Conservation (phyloP, 2,888 invertebrate species). For the Ellobium chinense region DNA sequence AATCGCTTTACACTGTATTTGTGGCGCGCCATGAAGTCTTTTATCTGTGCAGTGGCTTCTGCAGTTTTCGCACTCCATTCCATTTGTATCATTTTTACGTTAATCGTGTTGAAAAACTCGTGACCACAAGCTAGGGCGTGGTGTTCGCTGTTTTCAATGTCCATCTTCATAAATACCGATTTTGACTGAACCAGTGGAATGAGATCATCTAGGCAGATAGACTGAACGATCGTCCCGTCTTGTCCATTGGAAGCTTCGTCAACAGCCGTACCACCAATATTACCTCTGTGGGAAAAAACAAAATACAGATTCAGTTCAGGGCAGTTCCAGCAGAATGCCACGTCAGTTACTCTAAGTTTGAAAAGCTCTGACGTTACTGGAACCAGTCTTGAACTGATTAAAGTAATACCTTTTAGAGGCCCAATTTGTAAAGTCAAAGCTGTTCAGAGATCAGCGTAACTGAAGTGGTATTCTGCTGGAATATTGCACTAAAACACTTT, state of each 20-base stretch:
- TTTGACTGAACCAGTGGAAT: neutral
- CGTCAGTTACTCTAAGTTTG: too few relatives aligned
- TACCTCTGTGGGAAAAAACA: neutral
- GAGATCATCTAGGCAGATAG: slow-evolving; percentile 16
- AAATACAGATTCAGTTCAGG: too few relatives aligned
- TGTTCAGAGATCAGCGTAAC: too few relatives aligned
- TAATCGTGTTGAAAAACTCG: neutral
- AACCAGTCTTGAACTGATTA: too few relatives aligned
- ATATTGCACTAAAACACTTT: too few relatives aligned
- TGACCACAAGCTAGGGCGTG: neutral
- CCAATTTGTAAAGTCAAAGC: too few relatives aligned
- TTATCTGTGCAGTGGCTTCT: neutral
- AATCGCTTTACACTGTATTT: neutral
- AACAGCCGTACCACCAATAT: neutral
- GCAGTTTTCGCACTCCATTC: neutral
- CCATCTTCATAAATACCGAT: slow-evolving; percentile 1
- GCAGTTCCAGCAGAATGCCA: too few relatives aligned
- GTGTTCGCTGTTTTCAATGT: slow-evolving; percentile 13
- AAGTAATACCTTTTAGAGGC: too few relatives aligned
- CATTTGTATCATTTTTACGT: neutral
- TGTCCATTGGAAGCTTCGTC: neutral
- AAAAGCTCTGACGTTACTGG: too few relatives aligned
- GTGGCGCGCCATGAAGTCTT: neutral
- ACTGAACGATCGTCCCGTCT: neutral
- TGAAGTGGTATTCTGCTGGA: too few relatives aligned